Percentiles rank a stretch among this genome's conserved stretches.
Conservation (phyloP, 1,140 invertebrate genomes). For the Gryon sp. region DNA sequence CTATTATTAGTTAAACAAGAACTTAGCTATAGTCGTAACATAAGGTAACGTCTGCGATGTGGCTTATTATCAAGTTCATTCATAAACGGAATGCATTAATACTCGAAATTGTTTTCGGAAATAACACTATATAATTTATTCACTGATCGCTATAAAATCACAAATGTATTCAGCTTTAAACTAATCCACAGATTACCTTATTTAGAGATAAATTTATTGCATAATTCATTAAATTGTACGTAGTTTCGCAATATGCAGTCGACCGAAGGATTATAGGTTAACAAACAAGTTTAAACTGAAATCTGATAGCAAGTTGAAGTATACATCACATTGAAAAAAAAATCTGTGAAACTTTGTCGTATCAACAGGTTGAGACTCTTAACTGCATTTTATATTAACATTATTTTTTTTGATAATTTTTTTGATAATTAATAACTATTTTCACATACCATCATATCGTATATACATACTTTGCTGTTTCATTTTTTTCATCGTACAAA, state of each 20-base stretch:
- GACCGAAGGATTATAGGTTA: background rate
- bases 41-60: background rate
- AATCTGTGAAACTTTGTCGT: background rate
- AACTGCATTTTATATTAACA: too few relatives aligned
- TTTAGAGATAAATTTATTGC: conserved; percentile 35
- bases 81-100: conserved; percentile 1
- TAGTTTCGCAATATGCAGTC: background rate
- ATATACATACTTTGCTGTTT: too few relatives aligned
- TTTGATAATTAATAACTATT: too few relatives aligned
- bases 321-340: background rate
- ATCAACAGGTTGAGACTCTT: conserved; percentile 15
- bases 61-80: background rate
- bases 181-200: conserved; percentile 15
- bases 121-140: conserved; percentile 3
- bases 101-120: conserved; percentile 13
- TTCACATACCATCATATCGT: too few relatives aligned
- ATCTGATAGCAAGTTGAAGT: background rate
- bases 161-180: conserved; percentile 10
- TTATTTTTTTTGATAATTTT: conserved; percentile 32
- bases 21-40: background rate
- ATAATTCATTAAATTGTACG: conserved; percentile 26
- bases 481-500: background rate
- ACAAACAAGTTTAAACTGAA: background rate
- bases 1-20: background rate
- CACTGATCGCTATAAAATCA: conserved; percentile 6